Evolutionary conservation across 2,113 vertebrate species (phyloP), one percentile per base, ranked within the genome.

Genomic region (Hypomesus transpacificus): DNA sequence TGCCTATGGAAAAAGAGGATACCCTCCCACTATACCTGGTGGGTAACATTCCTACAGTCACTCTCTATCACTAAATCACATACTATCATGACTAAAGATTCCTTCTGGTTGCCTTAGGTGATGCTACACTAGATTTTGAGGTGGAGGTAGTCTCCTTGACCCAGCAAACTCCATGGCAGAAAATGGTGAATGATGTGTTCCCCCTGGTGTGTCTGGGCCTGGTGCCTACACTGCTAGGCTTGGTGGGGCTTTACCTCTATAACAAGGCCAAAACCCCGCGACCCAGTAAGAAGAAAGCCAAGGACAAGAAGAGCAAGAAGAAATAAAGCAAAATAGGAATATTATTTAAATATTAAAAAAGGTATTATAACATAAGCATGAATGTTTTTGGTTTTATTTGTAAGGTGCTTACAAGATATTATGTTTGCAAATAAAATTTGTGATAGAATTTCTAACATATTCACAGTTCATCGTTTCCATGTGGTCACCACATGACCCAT

Each of bases 1-100:
- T 70, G 97, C 93, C n/a, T 99, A 98, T 8, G 97, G 96, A 80
- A 98, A 98, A 80, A 87, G 95, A 85, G 97, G 96, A 61, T 96
- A 94, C 13, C 96, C 95, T 0, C 97, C 96, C 0, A 93, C 91
- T 11, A 93, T 98, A 79, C 97, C 96, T 94, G 96, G 96, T 97
- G 53, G n/a, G n/a, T 56, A 56, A 93, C n/a, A 22, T 16, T 16
- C 17, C 18, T 13, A 6, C 4, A 28, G 6, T 18, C 61, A 18
- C 61, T 18, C 26, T 11, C 26, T 31, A 20, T 26, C 17, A 53
- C 34, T 2, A 3, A n/a, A 22, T 39, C 2, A 7, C 6, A 20
- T 9, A 1, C 53, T 46, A 56, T 16, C 17, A 56, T 4, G 7
- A 14, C 16, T 0, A 14, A 1, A 20, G 7, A 4, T 5, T 17